These are phyloP conservation scores for Drosophila atroscutellata DNA, from an alignment of 2,888 invertebrate species.

Conservation along the genomic window DNA sequence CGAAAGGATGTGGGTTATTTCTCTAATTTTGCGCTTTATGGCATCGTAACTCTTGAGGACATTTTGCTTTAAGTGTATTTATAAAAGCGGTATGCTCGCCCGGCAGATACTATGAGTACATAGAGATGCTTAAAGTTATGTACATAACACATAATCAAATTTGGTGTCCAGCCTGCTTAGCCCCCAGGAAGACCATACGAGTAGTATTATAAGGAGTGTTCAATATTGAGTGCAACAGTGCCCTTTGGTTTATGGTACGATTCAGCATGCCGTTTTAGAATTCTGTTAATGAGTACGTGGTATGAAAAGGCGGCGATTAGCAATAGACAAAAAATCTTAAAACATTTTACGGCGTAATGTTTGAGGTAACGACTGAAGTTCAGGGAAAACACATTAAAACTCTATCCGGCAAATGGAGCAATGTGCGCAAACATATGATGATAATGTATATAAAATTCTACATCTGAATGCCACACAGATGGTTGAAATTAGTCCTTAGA, in stretches of 20 bases:
- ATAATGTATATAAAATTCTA: conserved; percentile 5
- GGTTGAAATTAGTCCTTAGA: conserved; percentile 4
- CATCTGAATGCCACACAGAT: conserved; percentile 1
- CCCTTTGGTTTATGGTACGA: background rate
- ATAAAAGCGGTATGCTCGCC: background rate
- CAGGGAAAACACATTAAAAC: conserved; percentile 1
- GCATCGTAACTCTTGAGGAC: conserved; percentile 12
- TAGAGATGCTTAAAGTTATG: background rate
- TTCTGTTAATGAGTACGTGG: background rate
- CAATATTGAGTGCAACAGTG: background rate
- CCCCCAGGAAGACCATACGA: background rate
- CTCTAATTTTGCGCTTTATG: conserved; percentile 26
- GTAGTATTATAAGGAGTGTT: background rate
- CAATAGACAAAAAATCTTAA: conserved; percentile 10
- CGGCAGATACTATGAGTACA: background rate
- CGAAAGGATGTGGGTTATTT: conserved; percentile 2
- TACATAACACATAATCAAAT: background rate
- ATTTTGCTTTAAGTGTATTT: background rate
- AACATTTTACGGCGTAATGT: background rate
- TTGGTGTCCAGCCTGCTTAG: background rate
- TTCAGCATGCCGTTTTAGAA: background rate
- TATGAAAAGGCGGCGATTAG: conserved; percentile 14
- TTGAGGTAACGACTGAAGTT: conserved; percentile 10
- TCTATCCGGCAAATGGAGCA: conserved; percentile 3
- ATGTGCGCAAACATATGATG: conserved; percentile 4